A percentile compares a stretch with the other conserved stretches of the same genome.
phyloP scores from a whole-genome alignment of 64 coral and sea anemone genomes.

The Montipora foliosa region DNA sequence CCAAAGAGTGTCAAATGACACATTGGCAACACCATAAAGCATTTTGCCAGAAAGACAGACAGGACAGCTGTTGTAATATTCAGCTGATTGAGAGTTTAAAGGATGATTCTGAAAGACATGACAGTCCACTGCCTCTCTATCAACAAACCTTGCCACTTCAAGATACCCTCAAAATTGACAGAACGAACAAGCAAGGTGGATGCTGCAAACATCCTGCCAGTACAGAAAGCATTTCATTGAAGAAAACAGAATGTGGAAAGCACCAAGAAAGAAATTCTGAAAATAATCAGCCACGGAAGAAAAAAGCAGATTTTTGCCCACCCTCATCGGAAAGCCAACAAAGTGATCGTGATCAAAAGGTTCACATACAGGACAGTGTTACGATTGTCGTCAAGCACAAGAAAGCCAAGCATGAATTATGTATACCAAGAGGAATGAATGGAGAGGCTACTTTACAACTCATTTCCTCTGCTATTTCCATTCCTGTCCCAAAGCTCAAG shows the following conservation, averaged over 20 bases:
- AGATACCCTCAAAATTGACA: background rate
- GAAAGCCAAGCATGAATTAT: constrained; percentile 75
- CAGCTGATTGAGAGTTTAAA: background rate
- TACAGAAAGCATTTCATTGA: background rate
- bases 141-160: background rate
- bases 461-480: constrained; percentile 74
- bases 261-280: background rate
- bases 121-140: background rate
- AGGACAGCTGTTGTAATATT: background rate
- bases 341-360: too few species aligned
- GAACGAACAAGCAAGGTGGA: background rate
- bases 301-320: background rate
- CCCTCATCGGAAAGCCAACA: background rate
- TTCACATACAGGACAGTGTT: background rate
- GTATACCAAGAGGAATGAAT: background rate
- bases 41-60: constrained; percentile 30
- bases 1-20: constrained; percentile 79
- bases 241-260: background rate
- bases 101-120: background rate
- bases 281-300: background rate
- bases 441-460: constrained; percentile 47
- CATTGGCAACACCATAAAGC: constrained; percentile 82
- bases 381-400: constrained; percentile 83
- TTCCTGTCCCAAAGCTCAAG: constrained; percentile 81
- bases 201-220: background rate